Conservation (phyloP, 2,888 invertebrate species). For the Nebria salina region DNA sequence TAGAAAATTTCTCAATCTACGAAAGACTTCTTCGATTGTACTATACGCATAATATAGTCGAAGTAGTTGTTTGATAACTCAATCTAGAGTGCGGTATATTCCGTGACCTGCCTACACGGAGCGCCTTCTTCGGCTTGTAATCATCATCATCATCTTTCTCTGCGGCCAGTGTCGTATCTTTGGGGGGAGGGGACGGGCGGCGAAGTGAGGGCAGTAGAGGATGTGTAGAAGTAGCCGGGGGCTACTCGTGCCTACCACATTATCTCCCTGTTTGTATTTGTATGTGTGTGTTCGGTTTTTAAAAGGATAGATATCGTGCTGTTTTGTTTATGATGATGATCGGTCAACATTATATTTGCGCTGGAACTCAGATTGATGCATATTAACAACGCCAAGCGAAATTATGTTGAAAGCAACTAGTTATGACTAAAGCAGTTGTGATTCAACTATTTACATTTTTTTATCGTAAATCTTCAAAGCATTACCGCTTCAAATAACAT, state of each 20-base stretch:
- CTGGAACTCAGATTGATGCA: not conserved
- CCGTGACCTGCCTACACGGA: constrained; percentile 41
- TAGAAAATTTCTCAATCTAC: not conserved
- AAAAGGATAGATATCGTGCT: constrained; percentile 1
- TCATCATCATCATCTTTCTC: constrained; percentile 39
- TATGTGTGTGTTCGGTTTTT: constrained; percentile 10
- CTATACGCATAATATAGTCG: not conserved
- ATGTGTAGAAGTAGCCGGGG: not conserved
- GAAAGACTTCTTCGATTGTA: not conserved
- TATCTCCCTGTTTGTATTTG: not conserved
- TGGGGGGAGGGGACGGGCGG: constrained; percentile 7
- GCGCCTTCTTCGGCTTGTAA: constrained; percentile 24
- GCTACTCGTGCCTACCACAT: constrained; percentile 13
- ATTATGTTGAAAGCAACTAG: not conserved
- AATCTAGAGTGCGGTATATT: constrained; percentile 19
- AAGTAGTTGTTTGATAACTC: constrained; percentile 34
- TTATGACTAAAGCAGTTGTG: not conserved
- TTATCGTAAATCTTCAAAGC: not conserved
- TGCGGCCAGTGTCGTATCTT: not conserved
- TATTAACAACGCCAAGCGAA: not conserved
- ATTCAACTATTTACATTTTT: not conserved
- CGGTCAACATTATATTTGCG: not conserved
- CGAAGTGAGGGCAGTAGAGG: not conserved
- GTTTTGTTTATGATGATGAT: constrained; percentile 1
- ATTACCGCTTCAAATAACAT: no score